Evolutionary conservation across 2,888 invertebrate genomes (phyloP), one percentile per base, ranked within the genome.

Genomic region (Sthenelais limicola): DNA sequence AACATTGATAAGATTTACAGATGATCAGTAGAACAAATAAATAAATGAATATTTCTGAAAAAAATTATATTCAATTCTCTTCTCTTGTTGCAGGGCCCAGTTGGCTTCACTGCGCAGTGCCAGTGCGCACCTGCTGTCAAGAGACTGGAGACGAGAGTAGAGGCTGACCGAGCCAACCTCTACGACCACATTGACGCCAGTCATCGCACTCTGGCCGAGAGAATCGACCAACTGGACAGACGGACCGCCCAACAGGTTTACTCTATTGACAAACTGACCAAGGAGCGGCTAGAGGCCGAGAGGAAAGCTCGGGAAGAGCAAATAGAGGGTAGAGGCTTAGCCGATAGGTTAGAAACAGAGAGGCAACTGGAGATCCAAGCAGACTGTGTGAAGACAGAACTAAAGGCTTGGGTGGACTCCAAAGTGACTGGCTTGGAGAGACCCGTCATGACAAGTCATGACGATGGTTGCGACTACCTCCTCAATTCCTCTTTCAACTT

Each of bases 41-140:
- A n/a, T n/a, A n/a, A n/a, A n/a, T n/a, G n/a, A n/a, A n/a, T n/a
- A n/a, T n/a, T n/a, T n/a, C n/a, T n/a, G n/a, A n/a, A n/a, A n/a
- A n/a, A n/a, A n/a, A n/a, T n/a, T n/a, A 33, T 33, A 47, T 43
- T 47, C 4, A 54, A 7, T 54, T 18, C 3, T 38, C 18, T 71
- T 35, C 1, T 54, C 30, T 66, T 43, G 26, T 82, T 81, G 0
- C 80, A 90, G 89, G 97, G 97, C 0, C 97, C 97, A 0, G 93
- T 96, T n/a, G 96, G 97, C 1, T 87, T 84, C 74, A 81, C 84
- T 1, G 85, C 86, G 0, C 93, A 95, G 1, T 95, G 96, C 0
- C 94, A 95, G 86, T 97, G 97, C 85, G 95, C 94, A 0, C 97
- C 97, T 0, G 93, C 96, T 87, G 93, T 97, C 84, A 92, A 94